Base-by-base conservation (phyloP, 92 coral and sea anemone species). In the Actinernus sp. region DNA sequence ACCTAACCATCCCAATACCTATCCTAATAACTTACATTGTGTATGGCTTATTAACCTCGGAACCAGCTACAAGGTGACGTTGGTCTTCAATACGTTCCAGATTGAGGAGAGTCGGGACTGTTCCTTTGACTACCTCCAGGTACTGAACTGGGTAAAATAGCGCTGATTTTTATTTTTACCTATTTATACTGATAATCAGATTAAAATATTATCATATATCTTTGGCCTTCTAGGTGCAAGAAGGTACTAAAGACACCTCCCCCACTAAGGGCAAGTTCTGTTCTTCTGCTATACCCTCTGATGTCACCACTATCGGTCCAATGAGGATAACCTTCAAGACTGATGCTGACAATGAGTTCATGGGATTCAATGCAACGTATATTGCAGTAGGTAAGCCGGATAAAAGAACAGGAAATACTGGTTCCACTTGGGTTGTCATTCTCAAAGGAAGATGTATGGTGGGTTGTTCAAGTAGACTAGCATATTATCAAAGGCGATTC, bases 31-130 rank as follows among this genome's bases (percentile, higher is more conserved):
- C 14, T 64, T 58, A 26, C 2, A 39, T 10, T 90, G 97, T 39
- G 61, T 53, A 13, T 90, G 97, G 97, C 11, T 86, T 20, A 79
- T 90, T 3, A 78, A 86, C 49, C 67, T 72, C 14, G 97, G 97
- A 3, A 62, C 50, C 18, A 92, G 97, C 2, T 81, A 77, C 54
- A 83, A 71, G 26, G 60, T 86, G 29, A 85, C 78, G 1, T 55
- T 86, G 47, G 70, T 49, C 20, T 90, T 90, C 59, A 82, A 86
- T 13, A 39, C 53, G 29, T 86, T 90, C 61, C 4, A 10, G 2
- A 55, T 90, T 59, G 97, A 90, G 67, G 46, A 41, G 39, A 21
- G 81, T n/a, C 56, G 29, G 0, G 53, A 57, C 33, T 90, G 92
- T 11, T 5, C 53, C 0, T 90, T 49, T 49, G 96, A 90, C 46